phyloP scores from a whole-genome alignment of 2,888 invertebrate species.

The Athalia circularis region DNA sequence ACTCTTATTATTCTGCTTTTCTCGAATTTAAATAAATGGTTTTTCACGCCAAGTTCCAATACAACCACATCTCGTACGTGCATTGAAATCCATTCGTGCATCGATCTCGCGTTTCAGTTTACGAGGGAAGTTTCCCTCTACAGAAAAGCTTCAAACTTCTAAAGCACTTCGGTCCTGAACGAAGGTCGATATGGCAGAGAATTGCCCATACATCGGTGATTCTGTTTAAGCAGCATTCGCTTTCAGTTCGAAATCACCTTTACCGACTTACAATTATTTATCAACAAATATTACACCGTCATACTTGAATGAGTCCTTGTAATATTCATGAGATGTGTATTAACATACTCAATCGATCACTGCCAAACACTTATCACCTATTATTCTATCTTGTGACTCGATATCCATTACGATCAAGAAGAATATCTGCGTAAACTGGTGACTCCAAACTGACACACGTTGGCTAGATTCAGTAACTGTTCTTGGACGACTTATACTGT shows the following conservation, averaged over 20 bases:
- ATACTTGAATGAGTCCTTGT: neutral
- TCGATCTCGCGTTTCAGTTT: constrained; percentile 8
- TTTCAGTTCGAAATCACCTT: neutral
- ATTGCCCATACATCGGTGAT: neutral
- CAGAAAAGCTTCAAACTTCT: constrained; percentile 10
- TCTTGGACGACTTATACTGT: too few species aligned
- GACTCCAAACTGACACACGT: too few species aligned
- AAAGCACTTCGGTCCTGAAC: neutral
- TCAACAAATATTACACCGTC: neutral
- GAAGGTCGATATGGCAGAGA: constrained; percentile 24
- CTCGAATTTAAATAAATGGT: neutral
- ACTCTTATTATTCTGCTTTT: too few species aligned
- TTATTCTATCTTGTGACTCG: too few species aligned
- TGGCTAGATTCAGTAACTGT: too few species aligned
- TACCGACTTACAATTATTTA: constrained; percentile 16
- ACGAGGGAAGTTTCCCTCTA: constrained; percentile 28
- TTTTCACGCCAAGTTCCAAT: neutral
- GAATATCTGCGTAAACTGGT: too few species aligned
- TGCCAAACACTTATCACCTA: too few species aligned
- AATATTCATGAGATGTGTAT: neutral
- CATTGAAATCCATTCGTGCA: neutral
- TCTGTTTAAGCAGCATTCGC: constrained; percentile 10
- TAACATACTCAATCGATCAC: neutral
- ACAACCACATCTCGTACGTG: neutral
- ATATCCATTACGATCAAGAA: too few species aligned